Conservation (phyloP, 2,113 vertebrate species). For the Cavia aperea region DNA sequence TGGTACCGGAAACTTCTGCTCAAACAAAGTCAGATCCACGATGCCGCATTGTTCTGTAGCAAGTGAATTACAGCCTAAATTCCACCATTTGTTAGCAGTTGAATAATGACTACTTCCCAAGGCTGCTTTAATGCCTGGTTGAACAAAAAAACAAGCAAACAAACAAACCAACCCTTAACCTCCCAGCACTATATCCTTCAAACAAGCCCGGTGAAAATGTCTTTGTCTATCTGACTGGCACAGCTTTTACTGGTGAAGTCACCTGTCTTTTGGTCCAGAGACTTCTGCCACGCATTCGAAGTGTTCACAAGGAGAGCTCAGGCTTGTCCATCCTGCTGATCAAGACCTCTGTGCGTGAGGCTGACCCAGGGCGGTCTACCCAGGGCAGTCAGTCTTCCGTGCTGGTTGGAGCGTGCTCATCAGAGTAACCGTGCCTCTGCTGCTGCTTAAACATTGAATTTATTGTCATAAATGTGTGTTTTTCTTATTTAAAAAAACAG, state of each 20-base stretch:
- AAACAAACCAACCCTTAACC: not conserved
- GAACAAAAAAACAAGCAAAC: not conserved
- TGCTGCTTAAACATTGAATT: not conserved
- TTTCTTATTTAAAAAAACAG: not conserved
- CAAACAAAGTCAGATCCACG: not conserved
- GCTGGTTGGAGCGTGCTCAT: not conserved
- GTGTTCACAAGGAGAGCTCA: not conserved
- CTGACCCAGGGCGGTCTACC: not conserved
- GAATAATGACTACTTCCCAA: not conserved
- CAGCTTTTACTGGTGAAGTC: not conserved
- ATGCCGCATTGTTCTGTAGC: not conserved
- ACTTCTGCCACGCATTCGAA: not conserved
- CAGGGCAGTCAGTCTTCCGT: not conserved
- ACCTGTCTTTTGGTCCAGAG: not conserved
- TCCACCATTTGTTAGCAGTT: not conserved
- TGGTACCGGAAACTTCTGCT: not conserved
- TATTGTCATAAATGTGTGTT: not conserved
- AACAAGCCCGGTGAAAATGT: not conserved
- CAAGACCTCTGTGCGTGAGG: not conserved
- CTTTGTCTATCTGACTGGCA: not conserved
- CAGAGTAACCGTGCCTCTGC: not conserved
- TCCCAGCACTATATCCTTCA: not conserved
- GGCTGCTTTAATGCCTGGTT: not conserved
- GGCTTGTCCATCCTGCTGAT: not conserved
- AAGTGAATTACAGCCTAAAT: not conserved